These are phyloP conservation scores for Leistus spinibarbis DNA, from an alignment of 2,888 invertebrate species.

Conservation along the genomic window DNA sequence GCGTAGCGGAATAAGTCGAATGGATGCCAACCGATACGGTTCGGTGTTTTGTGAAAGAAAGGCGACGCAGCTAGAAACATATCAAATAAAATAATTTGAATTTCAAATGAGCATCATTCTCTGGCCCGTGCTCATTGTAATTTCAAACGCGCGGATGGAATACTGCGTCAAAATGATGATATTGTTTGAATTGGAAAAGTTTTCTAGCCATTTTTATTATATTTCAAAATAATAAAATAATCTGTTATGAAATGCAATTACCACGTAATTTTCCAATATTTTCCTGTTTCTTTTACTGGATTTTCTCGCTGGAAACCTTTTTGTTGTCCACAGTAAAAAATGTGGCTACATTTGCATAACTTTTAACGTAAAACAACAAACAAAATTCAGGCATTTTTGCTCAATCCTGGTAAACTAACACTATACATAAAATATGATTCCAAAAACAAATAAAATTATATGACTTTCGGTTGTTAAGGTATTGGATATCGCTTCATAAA, in stretches of 20 bases:
- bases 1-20: background rate
- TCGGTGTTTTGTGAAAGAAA: conserved; percentile 12
- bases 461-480: too few relatives aligned
- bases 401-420: too few relatives aligned
- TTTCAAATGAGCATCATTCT: conserved; percentile 45
- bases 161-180: conserved; percentile 38
- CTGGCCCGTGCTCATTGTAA: conserved; percentile 42
- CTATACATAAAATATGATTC: too few relatives aligned
- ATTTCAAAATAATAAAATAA: conserved; percentile 46
- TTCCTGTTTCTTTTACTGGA: conserved; percentile 6
- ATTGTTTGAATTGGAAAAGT: conserved; percentile 47
- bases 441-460: too few relatives aligned
- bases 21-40: background rate
- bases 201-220: conserved; percentile 46
- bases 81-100: conserved; percentile 47
- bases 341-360: background rate
- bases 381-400: too few relatives aligned
- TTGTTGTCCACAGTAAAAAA: background rate
- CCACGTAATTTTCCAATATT: conserved; percentile 35
- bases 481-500: too few relatives aligned
- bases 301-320: background rate
- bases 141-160: conserved; percentile 34
- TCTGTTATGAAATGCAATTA: conserved; percentile 42
- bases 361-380: too few relatives aligned
- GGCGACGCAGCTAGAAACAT: conserved; percentile 40